Percentiles rank a stretch among this genome's conserved stretches.
phyloP scores from a whole-genome alignment of 2,797 vertebrate genomes.

The Oreortyx pictus region DNA sequence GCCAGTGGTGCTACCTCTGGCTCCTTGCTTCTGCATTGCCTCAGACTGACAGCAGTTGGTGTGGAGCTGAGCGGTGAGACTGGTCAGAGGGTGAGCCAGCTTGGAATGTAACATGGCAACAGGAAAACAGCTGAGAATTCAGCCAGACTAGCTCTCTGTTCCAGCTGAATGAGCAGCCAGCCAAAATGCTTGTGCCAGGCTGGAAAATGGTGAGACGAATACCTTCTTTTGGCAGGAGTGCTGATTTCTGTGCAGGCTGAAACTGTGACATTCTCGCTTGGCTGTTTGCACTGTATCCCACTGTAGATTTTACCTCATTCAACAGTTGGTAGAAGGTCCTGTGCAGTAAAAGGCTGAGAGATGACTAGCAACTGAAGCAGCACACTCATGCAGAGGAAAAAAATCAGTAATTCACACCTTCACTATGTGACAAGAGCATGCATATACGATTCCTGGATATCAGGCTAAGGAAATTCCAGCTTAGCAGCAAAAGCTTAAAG shows the following conservation, averaged over 20 bases:
- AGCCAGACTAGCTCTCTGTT: background rate
- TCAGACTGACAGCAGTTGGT: background rate
- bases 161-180: background rate
- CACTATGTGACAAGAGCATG: background rate
- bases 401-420: background rate
- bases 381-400: background rate
- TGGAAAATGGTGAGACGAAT: background rate
- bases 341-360: background rate
- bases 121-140: background rate
- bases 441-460: background rate
- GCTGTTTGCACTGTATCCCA: background rate
- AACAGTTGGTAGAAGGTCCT: background rate
- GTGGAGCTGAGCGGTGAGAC: background rate
- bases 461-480: background rate
- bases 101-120: background rate
- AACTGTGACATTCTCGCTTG: background rate
- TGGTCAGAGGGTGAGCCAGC: background rate
- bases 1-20: background rate
- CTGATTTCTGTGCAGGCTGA: background rate
- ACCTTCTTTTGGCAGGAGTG: background rate
- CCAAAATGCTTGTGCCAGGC: background rate
- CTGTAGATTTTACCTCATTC: background rate
- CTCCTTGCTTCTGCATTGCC: background rate
- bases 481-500: conserved; percentile 5
- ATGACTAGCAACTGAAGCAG: background rate